phyloP scores from a whole-genome alignment of 2,888 invertebrate genomes.

The Stenchaetothrips biformis region DNA sequence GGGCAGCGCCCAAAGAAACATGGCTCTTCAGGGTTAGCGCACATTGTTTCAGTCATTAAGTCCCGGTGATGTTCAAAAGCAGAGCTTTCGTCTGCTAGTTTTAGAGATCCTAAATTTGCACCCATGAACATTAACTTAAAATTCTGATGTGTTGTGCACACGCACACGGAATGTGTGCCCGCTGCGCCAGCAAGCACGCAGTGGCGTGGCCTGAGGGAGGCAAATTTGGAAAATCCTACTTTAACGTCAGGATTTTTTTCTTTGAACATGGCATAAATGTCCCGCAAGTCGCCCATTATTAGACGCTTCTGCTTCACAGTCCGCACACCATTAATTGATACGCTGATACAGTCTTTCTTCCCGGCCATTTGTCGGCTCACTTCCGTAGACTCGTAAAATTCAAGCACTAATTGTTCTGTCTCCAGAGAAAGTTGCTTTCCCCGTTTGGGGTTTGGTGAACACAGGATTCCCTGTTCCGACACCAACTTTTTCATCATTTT shows the following conservation, averaged over 20 bases:
- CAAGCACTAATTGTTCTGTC: conserved; percentile 25
- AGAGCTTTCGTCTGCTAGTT: conserved; percentile 27
- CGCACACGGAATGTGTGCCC: conserved; percentile 29
- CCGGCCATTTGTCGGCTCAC: conserved; percentile 33
- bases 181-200: conserved; percentile 29
- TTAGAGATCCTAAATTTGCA: conserved; percentile 19
- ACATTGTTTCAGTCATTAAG: too few species aligned
- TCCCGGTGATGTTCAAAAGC: conserved; percentile 28
- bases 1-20: background rate
- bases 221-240: conserved; percentile 30
- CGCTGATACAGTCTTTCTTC: conserved; percentile 33
- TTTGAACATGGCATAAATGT: conserved; percentile 25
- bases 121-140: conserved; percentile 29
- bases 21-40: background rate
- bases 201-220: conserved; percentile 28
- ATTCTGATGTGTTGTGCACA: conserved; percentile 29
- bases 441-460: too few species aligned
- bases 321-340: conserved; percentile 29
- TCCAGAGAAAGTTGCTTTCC: conserved; percentile 29
- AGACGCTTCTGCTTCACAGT: conserved; percentile 27
- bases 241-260: background rate
- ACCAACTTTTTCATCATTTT: conserved; percentile 31
- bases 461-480: conserved; percentile 29
- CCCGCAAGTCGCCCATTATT: conserved; percentile 24
- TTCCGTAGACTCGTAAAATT: conserved; percentile 34